Conservation (phyloP, 35 echinoderm and acorn worm species). For the Eucidaris tribuloides region DNA sequence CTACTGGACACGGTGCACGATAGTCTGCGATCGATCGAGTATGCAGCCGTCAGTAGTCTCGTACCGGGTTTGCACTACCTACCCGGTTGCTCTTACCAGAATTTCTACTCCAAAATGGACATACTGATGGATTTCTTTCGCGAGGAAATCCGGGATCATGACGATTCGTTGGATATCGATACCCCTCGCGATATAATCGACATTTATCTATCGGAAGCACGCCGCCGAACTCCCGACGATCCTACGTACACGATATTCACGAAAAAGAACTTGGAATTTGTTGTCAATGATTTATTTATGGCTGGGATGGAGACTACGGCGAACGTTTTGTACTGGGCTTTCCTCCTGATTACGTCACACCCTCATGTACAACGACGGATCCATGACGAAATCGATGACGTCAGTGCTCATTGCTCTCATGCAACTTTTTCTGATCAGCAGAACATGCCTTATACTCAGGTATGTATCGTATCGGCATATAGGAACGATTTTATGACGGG, state of each 20-base stretch:
- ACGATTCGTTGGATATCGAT: neutral
- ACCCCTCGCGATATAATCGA: slow-evolving; percentile 30
- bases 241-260: neutral
- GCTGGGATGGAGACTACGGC: slow-evolving; percentile 51
- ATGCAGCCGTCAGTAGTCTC: slow-evolving; percentile 16
- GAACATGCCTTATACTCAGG: neutral
- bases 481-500: too few relatives aligned
- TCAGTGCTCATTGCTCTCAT: neutral
- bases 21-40: neutral
- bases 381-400: slow-evolving; percentile 51
- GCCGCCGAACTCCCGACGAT: neutral
- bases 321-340: slow-evolving; percentile 14
- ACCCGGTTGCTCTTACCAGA: slow-evolving; percentile 1
- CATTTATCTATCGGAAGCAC: slow-evolving; percentile 12
- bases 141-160: slow-evolving; percentile 32
- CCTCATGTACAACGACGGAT: slow-evolving; percentile 41
- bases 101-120: slow-evolving; percentile 8
- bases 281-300: slow-evolving; percentile 50
- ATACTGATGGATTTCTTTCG: neutral
- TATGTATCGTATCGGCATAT: too few relatives aligned
- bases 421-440: neutral
- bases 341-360: slow-evolving; percentile 13
- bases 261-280: slow-evolving; percentile 6
- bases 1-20: neutral
- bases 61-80: slow-evolving; percentile 4